Conservation (phyloP, 2,113 vertebrate species). For the Chloroceryle aenea region DNA sequence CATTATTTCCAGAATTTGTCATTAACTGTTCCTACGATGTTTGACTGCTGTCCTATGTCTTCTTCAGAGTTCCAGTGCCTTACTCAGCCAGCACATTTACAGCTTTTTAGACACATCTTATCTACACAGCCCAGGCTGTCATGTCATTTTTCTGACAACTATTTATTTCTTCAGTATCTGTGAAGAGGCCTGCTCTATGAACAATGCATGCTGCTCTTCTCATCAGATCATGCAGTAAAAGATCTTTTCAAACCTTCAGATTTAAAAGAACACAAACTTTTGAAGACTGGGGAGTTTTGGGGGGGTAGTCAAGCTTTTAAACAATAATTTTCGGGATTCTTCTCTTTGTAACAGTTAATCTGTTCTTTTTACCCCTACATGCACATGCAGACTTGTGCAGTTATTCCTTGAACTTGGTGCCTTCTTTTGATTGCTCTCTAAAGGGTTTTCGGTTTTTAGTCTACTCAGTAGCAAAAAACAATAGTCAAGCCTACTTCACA, state of each 20-base stretch:
- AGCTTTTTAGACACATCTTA: neutral
- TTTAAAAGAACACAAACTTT: neutral
- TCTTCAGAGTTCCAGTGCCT: neutral
- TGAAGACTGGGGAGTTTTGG: neutral
- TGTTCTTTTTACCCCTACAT: neutral
- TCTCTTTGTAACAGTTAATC: neutral
- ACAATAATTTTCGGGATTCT: neutral
- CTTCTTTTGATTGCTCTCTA: neutral
- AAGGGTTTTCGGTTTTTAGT: neutral
- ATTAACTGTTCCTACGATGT: neutral
- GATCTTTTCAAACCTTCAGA: neutral
- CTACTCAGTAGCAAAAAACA: neutral
- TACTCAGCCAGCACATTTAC: neutral
- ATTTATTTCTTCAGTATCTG: neutral
- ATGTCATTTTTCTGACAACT: neutral
- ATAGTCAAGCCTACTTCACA: neutral
- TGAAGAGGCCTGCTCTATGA: neutral
- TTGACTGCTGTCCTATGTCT: rapidly evolving
- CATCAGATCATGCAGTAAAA: neutral
- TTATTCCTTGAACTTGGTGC: neutral
- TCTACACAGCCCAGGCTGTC: neutral
- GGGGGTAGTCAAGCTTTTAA: neutral
- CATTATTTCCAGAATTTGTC: neutral
- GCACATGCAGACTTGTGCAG: neutral
- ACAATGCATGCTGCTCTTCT: neutral